phyloP scores from a whole-genome alignment of 1,140 invertebrate species.

The Zaprionus africanus region DNA sequence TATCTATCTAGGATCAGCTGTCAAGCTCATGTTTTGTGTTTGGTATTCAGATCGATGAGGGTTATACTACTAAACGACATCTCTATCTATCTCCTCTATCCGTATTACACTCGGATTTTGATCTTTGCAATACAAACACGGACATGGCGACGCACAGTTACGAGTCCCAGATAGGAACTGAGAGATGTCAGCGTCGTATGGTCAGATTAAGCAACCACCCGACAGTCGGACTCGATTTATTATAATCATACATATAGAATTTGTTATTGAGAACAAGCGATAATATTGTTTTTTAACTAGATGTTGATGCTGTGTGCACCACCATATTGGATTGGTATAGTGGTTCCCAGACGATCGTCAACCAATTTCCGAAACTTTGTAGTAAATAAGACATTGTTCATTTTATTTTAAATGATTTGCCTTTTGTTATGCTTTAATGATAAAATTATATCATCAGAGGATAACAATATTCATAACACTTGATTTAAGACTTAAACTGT shows the following conservation, averaged over 20 bases:
- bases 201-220: slow-evolving; percentile 73
- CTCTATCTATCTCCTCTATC: slow-evolving; percentile 9
- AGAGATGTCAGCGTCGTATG: slow-evolving; percentile 59
- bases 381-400: background rate
- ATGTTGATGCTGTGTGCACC: slow-evolving; percentile 69
- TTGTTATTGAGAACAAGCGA: slow-evolving; percentile 84
- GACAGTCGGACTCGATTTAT: slow-evolving; percentile 21
- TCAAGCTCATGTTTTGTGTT: slow-evolving; percentile 44
- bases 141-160: slow-evolving; percentile 62
- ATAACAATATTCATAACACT: background rate
- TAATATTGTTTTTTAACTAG: slow-evolving; percentile 84
- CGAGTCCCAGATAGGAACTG: slow-evolving; percentile 64
- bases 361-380: background rate
- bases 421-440: background rate
- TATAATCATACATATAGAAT: slow-evolving; percentile 60
- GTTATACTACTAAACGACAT: slow-evolving; percentile 16
- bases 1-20: slow-evolving; percentile 58
- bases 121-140: slow-evolving; percentile 75
- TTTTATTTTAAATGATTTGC: background rate
- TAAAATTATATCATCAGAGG: background rate
- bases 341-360: slow-evolving; percentile 5
- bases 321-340: slow-evolving; percentile 38
- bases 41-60: slow-evolving; percentile 42
- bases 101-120: slow-evolving; percentile 66
- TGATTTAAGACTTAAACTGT: background rate